phyloP scores from a whole-genome alignment of 64 coral and sea anemone genomes.

The Hydrozoanthus tunicans region DNA sequence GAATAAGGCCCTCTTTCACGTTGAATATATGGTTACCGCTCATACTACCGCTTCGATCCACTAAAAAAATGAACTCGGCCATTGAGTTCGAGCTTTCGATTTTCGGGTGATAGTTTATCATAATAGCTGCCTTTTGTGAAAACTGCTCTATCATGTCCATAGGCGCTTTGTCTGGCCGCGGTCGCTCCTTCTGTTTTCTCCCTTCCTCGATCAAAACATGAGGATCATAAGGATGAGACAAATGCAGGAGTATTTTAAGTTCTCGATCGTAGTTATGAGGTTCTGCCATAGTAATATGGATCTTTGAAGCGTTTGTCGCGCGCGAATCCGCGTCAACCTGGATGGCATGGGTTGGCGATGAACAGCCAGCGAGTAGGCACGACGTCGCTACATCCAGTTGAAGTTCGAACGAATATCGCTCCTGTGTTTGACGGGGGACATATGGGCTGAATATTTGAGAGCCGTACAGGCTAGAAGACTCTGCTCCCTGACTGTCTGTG shows the following conservation, averaged over 20 bases:
- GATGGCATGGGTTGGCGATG: constrained; percentile 81
- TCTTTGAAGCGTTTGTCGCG: constrained; percentile 75
- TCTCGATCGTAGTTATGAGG: constrained; percentile 82
- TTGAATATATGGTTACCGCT: constrained; percentile 90
- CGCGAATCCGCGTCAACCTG: constrained; percentile 94
- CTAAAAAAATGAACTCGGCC: constrained; percentile 88
- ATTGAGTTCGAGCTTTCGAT: constrained; percentile 48
- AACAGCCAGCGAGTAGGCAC: constrained; percentile 89
- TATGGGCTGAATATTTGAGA: constrained; percentile 76
- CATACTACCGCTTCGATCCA: constrained; percentile 99
- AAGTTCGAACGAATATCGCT: constrained; percentile 81
- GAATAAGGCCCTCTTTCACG: constrained; percentile 84
- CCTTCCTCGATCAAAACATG: constrained; percentile 94
- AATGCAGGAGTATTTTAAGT: constrained; percentile 80
- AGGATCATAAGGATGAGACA: constrained; percentile 82
- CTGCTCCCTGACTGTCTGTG: constrained; percentile 17
- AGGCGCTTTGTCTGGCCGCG: not conserved
- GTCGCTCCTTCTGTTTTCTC: constrained; percentile 46
- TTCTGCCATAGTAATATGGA: constrained; percentile 91
- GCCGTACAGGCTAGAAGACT: constrained; percentile 40
- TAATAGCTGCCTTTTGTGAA: constrained; percentile 66
- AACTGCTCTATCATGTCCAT: constrained; percentile 74
- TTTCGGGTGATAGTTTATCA: constrained; percentile 80
- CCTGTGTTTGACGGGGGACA: constrained; percentile 72
- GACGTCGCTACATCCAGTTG: constrained; percentile 74